Evolutionary conservation across 2,797 vertebrate genomes (phyloP), one percentile per base, ranked within the genome.

Genomic region (Psittacula derbiana): DNA sequence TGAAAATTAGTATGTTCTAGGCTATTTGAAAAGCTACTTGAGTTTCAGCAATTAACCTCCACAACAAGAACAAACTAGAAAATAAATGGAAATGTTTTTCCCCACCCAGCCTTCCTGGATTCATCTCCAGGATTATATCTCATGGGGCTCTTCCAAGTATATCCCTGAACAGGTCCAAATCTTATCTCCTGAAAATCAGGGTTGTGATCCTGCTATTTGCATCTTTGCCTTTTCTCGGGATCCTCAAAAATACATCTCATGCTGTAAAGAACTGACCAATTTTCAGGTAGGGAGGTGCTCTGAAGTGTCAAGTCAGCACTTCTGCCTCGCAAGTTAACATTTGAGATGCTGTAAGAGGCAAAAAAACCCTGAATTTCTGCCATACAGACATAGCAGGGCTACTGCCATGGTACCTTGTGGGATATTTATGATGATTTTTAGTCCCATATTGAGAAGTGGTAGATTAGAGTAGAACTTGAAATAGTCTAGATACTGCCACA

Each of bases 251-350:
- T 16, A 7, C 18, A 31, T 58, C 9, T 87, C 23, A 30, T 31
- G 5, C 8, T 33, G 5, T 41, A 74, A 74, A 10, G 20, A 58
- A 49, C 4, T 71, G 36, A 16, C 13, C 11, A 50, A 28, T 41
- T 71, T 55, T 62, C 21, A 46, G 8, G 4, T 14, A 10, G 1
- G 5, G 2, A 2, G 2, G 5, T 50, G 12, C 4, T 79, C 15
- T 64, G 10, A 72, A 53, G 5, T 38, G 18, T 46, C 25, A 74
- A 49, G 10, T 46, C 13, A 30, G 36, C 16, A 2, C 8, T 75
- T 81, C 49, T 69, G 16, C 8, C n/a, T 52, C 57, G 47, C 2
- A n/a, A 3, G 27, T 28, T 50, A 82, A 47, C 6, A 31, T 72
- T 24, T 82, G 44, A 55, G 28, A 46, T 16, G 10, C 2, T 58